These are phyloP conservation scores for Nothura maculosa DNA, from an alignment of 2,797 vertebrate species.

Conservation along the genomic window DNA sequence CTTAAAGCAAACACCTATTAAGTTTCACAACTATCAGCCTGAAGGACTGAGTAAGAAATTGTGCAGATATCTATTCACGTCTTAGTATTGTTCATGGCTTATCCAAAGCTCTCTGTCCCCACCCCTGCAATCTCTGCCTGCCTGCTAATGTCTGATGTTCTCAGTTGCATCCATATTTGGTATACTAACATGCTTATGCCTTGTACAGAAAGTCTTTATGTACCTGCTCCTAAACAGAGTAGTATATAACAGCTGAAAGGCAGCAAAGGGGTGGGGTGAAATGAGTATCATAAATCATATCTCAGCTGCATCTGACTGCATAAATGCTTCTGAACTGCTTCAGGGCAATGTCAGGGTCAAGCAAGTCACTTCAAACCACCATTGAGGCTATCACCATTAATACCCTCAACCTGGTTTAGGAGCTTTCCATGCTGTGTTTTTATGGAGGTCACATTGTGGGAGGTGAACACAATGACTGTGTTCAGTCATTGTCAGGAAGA, in stretches of 20 bases:
- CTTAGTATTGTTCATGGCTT: neutral
- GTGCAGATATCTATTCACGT: neutral
- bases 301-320: constrained; percentile 1
- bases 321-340: constrained; percentile 5
- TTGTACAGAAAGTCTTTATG: neutral
- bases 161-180: constrained; percentile 11
- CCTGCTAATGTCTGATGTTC: neutral
- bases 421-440: neutral
- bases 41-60: neutral
- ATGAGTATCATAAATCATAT: constrained; percentile 17
- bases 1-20: neutral
- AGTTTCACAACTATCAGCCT: neutral
- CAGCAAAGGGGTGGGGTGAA: constrained; percentile 19
- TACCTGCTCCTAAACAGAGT: neutral
- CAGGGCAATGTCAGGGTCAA: neutral
- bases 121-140: constrained; percentile 47
- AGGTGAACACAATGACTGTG: too few relatives aligned
- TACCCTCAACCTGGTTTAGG: neutral
- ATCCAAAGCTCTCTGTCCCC: constrained; percentile 21
- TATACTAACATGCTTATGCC: constrained; percentile 12
- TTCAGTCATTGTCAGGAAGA: neutral
- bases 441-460: neutral
- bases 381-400: neutral
- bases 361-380: neutral
- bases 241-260: constrained; percentile 48